Evolutionary conservation across 2,888 invertebrate genomes (phyloP), one percentile per base, ranked within the genome.

Genomic region (Lochmaea crataegi): DNA sequence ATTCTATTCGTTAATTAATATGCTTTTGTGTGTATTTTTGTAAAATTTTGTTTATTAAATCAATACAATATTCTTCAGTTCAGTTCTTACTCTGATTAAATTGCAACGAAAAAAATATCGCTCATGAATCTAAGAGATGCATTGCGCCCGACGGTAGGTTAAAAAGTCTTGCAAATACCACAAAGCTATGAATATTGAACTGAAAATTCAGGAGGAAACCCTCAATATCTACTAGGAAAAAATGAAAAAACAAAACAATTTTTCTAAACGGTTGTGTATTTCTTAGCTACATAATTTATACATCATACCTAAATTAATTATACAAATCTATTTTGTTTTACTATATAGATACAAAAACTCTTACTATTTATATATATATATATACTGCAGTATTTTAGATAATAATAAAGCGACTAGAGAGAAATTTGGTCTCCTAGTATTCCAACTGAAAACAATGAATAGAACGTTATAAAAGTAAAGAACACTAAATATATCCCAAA

Each of bases 401-500:
- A 70, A 56, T 64, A 38, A 9, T 38, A 70, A 70, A 70, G 70
- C 70, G 70, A 70, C 70, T 70, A 70, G 70, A 68, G 68, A 68
- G 68, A 70, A 70, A 64, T 64, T 64, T 70, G 70, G 70, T 70
- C 70, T 70, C 70, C 70, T 70, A 70, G 70, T 70, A 42, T 64
- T 70, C 57, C 56, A 70, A 56, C 22, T 70, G 16, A 70, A 70
- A 70, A 70, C 70, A 70, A 70, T 64, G 53, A 16, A 69, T 51
- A 63, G 12, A 58, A 32, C 12, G 32, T 14, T 14, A 3, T 16
- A 58, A 58, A n/a, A 58, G 32, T 58, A 58, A 32, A 26, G 58
- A 58, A 58, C 58, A 32, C 58, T 26, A 32, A 58, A n/a, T 32
- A 26, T 58, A 58, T 58, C 32, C 14, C 11, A 58, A 58, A 58